phyloP scores from a whole-genome alignment of 2,797 vertebrate genomes.

The Sebastes alutus region DNA sequence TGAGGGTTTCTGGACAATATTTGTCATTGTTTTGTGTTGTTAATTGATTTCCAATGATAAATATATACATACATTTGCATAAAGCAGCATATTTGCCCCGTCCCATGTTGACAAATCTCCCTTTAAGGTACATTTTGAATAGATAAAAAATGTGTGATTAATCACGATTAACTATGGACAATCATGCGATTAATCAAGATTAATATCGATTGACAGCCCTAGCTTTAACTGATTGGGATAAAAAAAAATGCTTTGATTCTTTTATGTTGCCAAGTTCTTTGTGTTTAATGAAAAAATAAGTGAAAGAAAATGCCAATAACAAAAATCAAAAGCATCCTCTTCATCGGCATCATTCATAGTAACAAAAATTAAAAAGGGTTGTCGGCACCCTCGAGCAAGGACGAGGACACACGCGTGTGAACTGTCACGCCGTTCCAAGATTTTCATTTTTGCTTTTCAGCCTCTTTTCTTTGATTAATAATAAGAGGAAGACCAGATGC shows the following conservation, averaged over 20 bases:
- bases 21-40: too few relatives aligned
- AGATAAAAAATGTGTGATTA: too few relatives aligned
- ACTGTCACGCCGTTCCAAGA: background rate
- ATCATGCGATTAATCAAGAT: too few relatives aligned
- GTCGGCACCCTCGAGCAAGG: background rate
- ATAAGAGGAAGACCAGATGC: constrained; percentile 23
- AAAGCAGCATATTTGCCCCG: too few relatives aligned
- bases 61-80: too few relatives aligned
- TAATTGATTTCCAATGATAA: too few relatives aligned
- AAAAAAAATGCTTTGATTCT: background rate
- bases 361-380: background rate
- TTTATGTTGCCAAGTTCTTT: background rate
- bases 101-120: too few relatives aligned
- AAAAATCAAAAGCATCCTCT: background rate
- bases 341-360: background rate
- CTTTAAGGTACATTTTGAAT: too few relatives aligned
- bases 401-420: background rate
- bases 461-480: constrained; percentile 45
- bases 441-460: constrained; percentile 20
- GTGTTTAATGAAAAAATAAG: background rate
- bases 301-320: background rate
- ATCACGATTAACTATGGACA: too few relatives aligned
- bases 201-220: too few relatives aligned
- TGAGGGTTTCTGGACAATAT: too few relatives aligned
- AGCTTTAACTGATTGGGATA: background rate